Conservation (phyloP, 2,797 vertebrate species). For the Spondyliosoma cantharus region DNA sequence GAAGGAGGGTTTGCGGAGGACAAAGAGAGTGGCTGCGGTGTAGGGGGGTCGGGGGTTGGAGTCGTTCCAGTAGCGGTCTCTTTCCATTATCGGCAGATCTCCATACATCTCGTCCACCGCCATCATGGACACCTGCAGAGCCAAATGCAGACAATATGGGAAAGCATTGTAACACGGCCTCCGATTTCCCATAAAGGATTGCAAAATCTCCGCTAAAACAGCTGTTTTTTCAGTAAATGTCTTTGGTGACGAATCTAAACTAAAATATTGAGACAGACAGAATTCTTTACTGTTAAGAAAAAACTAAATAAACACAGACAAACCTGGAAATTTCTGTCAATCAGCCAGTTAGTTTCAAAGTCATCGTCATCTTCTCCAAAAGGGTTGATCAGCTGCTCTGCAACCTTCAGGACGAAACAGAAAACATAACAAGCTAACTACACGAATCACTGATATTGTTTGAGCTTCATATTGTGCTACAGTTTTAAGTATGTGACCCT, state of each 20-base stretch:
- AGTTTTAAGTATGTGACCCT: not conserved
- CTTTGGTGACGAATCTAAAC: not conserved
- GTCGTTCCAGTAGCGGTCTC: constrained; percentile 92
- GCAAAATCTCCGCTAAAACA: not conserved
- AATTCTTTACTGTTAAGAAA: not conserved
- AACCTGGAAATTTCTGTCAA: constrained; percentile 94
- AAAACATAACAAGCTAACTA: not conserved
- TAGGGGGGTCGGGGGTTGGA: constrained; percentile 90
- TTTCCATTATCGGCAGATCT: constrained; percentile 89
- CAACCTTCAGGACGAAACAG: constrained; percentile 83
- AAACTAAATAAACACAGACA: not conserved
- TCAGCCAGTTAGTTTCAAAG: constrained; percentile 94
- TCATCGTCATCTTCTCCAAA: constrained; percentile 96
- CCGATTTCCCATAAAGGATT: not conserved
- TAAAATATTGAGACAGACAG: not conserved
- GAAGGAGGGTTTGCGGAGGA: constrained; percentile 90
- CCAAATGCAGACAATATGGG: constrained; percentile 11
- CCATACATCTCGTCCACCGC: constrained; percentile 94
- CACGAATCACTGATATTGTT: not conserved
- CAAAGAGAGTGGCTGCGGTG: constrained; percentile 89
- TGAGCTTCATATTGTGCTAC: not conserved
- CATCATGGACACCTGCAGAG: constrained; percentile 92
- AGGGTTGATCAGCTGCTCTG: constrained; percentile 94
- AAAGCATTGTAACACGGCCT: not conserved
- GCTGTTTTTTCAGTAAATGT: not conserved